Evolutionary conservation across 2,888 invertebrate species (phyloP).

Genomic region (Caenorhabditis sulstoni): DNA sequence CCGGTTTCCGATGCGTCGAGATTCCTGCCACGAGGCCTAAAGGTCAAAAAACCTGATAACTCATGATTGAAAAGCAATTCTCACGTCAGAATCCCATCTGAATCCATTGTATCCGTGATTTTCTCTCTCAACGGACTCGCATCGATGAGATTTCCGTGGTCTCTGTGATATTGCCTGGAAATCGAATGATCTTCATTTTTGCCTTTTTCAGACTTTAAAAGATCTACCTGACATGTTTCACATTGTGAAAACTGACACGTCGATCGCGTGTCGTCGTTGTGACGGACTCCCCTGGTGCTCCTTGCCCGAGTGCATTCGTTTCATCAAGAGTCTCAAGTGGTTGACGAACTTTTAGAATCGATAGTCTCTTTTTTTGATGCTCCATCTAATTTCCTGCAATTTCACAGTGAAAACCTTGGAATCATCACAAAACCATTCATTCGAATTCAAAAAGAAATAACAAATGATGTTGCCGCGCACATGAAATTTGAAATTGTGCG

Average conservation of each 20-base stretch:
- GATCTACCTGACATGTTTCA: constrained; percentile 51
- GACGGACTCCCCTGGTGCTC: neutral
- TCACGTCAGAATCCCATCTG: constrained; percentile 48
- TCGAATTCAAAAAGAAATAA: neutral
- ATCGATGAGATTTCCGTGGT: constrained; percentile 38
- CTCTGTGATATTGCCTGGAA: constrained; percentile 42
- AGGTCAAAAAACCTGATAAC: too few species aligned
- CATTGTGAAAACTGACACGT: constrained; percentile 55
- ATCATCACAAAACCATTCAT: neutral
- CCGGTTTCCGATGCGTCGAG: constrained; percentile 16
- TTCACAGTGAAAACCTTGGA: neutral
- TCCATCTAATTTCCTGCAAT: constrained; percentile 12
- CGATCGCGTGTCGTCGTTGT: constrained; percentile 3
- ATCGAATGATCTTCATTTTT: neutral
- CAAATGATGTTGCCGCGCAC: neutral
- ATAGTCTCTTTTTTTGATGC: constrained; percentile 11
- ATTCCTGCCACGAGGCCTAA: constrained; percentile 26
- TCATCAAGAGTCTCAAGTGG: constrained; percentile 25
- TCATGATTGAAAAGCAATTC: too few species aligned
- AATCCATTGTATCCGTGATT: constrained; percentile 43
- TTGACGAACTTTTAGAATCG: constrained; percentile 45
- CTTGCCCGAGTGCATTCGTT: neutral
- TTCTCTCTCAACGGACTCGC: constrained; percentile 47
- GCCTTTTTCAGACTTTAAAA: neutral
- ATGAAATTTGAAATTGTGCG: neutral